phyloP scores from a whole-genome alignment of 2,113 vertebrate genomes.

The Thamnophis sirtalis region DNA sequence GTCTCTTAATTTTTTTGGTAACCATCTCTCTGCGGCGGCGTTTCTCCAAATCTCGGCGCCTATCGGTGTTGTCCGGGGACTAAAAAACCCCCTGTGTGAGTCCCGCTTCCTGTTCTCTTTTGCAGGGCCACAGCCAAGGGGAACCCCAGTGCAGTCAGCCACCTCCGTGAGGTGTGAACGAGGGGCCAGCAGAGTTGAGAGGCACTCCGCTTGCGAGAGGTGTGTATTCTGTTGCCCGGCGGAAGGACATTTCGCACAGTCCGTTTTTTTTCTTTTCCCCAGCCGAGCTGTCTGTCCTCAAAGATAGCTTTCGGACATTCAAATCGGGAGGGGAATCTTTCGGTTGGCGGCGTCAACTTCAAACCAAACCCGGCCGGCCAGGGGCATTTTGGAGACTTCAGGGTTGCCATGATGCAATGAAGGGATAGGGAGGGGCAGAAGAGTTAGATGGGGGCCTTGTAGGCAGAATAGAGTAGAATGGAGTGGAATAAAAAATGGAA shows the following conservation, averaged over 20 bases:
- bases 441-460: no score
- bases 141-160: background rate
- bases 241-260: background rate
- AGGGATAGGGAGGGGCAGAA: no score
- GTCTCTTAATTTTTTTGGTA: background rate
- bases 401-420: no score
- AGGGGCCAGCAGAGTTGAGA: background rate
- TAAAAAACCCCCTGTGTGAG: accelerated
- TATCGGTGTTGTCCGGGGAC: background rate
- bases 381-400: no score
- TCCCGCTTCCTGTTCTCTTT: background rate
- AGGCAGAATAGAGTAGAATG: no score
- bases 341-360: no score
- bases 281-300: no score
- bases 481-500: no score
- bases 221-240: background rate
- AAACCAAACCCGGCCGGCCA: no score
- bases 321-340: background rate
- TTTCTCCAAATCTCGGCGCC: background rate
- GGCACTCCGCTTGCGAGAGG: slow-evolving; percentile 16
- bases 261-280: no score
- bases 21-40: background rate
- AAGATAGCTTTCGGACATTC: background rate
- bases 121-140: background rate
- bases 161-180: slow-evolving; percentile 26